Conservation (phyloP, 23 tunicate genomes). For the Botrylloides violaceus region DNA sequence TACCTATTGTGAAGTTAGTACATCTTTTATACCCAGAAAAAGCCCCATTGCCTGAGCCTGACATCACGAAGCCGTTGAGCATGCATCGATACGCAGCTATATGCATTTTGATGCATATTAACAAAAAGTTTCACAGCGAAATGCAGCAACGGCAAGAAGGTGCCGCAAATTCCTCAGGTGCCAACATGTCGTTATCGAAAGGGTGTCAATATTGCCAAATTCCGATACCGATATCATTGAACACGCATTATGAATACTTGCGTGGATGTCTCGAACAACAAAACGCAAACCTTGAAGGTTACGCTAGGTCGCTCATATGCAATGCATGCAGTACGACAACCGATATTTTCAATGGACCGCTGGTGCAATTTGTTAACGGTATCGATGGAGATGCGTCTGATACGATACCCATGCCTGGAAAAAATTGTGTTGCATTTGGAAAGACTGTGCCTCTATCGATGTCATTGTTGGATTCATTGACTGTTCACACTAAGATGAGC, state of each 20-base stretch:
- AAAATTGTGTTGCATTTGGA: constrained; percentile 45
- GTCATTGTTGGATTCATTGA: constrained; percentile 78
- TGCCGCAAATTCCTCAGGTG: neutral
- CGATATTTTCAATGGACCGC: constrained; percentile 43
- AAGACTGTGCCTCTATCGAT: constrained; percentile 53
- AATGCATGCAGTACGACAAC: constrained; percentile 66
- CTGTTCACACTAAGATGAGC: constrained; percentile 88
- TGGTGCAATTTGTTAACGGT: constrained; percentile 42
- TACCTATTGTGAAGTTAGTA: constrained; percentile 47
- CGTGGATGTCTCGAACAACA: constrained; percentile 39
- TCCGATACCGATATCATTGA: constrained; percentile 51
- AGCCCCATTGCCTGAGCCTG: constrained; percentile 70
- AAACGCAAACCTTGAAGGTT: constrained; percentile 32
- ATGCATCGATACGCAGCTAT: constrained; percentile 52
- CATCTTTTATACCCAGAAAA: constrained; percentile 58
- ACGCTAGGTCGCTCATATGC: constrained; percentile 50
- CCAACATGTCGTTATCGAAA: neutral
- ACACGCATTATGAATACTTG: constrained; percentile 45
- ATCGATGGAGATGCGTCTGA: constrained; percentile 45
- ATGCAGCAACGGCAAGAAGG: neutral
- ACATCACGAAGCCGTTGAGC: constrained; percentile 37
- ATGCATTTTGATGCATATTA: constrained; percentile 51
- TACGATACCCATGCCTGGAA: constrained; percentile 38
- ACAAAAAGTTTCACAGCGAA: constrained; percentile 29
- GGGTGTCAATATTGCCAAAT: constrained; percentile 11